Evolutionary conservation across 2,113 vertebrate genomes (phyloP).

Genomic region (Scomber colias): DNA sequence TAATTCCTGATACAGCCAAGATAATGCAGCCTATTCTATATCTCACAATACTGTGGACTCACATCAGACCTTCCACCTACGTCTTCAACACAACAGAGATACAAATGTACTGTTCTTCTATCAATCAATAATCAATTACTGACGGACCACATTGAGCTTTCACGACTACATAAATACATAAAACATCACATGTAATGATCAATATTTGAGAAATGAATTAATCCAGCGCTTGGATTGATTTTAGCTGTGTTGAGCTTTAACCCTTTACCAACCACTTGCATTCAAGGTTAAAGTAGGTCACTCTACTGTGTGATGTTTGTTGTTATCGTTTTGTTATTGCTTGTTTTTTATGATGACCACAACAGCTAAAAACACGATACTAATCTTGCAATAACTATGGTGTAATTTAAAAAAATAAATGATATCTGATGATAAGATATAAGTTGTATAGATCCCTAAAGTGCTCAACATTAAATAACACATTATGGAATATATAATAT

Average conservation of each 20-base stretch:
- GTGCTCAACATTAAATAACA: too few species aligned
- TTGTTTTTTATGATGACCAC: too few species aligned
- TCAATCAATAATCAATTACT: conserved; percentile 65
- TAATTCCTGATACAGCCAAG: neutral
- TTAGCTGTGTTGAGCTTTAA: neutral
- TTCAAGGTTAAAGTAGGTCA: too few species aligned
- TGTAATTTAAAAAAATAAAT: too few species aligned
- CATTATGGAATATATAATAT: too few species aligned
- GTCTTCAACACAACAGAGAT: conserved; percentile 31
- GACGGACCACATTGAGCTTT: neutral
- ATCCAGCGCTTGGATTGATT: neutral
- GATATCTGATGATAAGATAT: too few species aligned
- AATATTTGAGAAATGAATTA: conserved; percentile 1
- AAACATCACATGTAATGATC: conserved; percentile 29
- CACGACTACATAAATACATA: neutral
- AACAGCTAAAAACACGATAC: too few species aligned
- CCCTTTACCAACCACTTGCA: neutral
- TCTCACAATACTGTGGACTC: neutral
- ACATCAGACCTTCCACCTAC: conserved; percentile 2
- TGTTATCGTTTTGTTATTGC: too few species aligned
- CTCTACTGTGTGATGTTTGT: too few species aligned
- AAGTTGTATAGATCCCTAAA: too few species aligned
- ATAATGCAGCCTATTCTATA: neutral
- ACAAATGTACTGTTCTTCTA: neutral
- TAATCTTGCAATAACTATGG: too few species aligned